Evolutionary conservation across 2,888 invertebrate species (phyloP).

Genomic region (Microplitis manilae): DNA sequence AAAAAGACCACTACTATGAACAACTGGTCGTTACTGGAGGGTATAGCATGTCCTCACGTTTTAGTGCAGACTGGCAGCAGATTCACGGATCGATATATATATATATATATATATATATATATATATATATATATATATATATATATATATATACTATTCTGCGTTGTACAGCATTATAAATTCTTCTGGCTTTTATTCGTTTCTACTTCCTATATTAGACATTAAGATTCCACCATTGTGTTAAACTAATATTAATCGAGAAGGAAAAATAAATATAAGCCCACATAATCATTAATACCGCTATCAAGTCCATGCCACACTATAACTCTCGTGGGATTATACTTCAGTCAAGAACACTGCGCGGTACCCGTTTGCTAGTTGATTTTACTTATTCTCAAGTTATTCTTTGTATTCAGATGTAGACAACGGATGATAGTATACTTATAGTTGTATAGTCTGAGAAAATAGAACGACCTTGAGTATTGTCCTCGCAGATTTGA

Average conservation of each 20-base stretch:
- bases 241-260: constrained; percentile 24
- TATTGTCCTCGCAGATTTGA: constrained; percentile 55
- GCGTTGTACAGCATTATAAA: neutral
- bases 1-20: neutral
- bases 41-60: constrained; percentile 28
- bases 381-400: neutral
- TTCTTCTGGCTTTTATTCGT: neutral
- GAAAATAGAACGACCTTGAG: constrained; percentile 69
- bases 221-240: constrained; percentile 33
- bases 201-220: neutral
- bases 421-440: constrained; percentile 37
- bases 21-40: constrained; percentile 27
- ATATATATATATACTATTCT: neutral
- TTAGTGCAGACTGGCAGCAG: constrained; percentile 9
- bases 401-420: neutral
- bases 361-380: constrained; percentile 24
- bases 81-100: constrained; percentile 5
- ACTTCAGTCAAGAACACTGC: constrained; percentile 21
- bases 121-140: neutral
- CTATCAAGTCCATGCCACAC: constrained; percentile 36
- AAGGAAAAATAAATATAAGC: constrained; percentile 44
- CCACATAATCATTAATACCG: constrained; percentile 50
- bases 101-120: neutral
- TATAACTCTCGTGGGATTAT: constrained; percentile 41
- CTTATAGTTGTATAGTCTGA: constrained; percentile 46